phyloP scores from a whole-genome alignment of 2,888 invertebrate species.

The Cephus runcator region DNA sequence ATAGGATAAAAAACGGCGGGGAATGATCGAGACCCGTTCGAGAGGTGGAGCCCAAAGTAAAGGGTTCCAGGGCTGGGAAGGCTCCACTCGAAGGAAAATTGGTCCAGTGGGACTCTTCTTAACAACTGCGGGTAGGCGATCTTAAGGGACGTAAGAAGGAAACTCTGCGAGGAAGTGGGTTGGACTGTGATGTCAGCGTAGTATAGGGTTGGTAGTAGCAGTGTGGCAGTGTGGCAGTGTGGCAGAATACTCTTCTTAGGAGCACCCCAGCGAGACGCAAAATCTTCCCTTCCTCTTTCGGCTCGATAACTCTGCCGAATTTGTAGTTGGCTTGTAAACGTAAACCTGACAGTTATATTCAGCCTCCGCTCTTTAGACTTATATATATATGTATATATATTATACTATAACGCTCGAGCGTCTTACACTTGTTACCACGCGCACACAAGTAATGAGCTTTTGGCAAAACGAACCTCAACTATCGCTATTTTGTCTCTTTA shows the following conservation, averaged over 20 bases:
- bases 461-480: too few species aligned
- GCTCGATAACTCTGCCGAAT: conserved; percentile 64
- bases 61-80: background rate
- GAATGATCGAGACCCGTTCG: conserved; percentile 20
- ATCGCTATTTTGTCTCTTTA: too few species aligned
- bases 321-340: conserved; percentile 64
- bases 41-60: background rate
- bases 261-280: conserved; percentile 63
- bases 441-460: too few species aligned
- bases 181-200: conserved; percentile 51
- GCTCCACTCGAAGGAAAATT: conserved; percentile 45
- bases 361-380: conserved; percentile 20
- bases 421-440: conserved; percentile 11
- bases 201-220: too few species aligned
- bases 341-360: conserved; percentile 61
- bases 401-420: conserved; percentile 36
- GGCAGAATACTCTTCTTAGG: conserved; percentile 10
- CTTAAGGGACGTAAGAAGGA: conserved; percentile 20
- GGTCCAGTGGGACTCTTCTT: conserved; percentile 62
- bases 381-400: background rate
- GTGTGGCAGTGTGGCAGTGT: too few species aligned
- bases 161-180: conserved; percentile 28
- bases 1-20: conserved; percentile 11
- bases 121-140: conserved; percentile 50
- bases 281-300: conserved; percentile 52